These are phyloP conservation scores for Hypena proboscidalis DNA, from an alignment of 2,888 invertebrate species.

Conservation along the genomic window DNA sequence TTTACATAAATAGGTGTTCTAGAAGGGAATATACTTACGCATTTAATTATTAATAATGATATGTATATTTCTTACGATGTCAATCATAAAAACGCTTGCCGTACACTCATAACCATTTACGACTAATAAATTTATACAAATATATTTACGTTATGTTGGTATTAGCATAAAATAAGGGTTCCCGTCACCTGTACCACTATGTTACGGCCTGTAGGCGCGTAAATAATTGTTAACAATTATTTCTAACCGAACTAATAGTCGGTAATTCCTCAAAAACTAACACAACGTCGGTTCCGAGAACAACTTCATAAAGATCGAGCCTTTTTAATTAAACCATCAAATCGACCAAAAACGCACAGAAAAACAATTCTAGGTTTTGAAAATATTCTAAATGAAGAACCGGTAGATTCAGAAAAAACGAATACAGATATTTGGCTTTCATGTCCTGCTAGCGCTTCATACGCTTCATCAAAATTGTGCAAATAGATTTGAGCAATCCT, in stretches of 20 bases:
- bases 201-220: constrained; percentile 18
- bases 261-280: too few species aligned
- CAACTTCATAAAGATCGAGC: too few species aligned
- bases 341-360: background rate
- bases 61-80: too few species aligned
- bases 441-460: too few species aligned
- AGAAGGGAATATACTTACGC: too few species aligned
- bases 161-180: constrained; percentile 17
- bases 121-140: constrained; percentile 12
- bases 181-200: constrained; percentile 23
- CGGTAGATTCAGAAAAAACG: constrained; percentile 2
- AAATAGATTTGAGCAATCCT: too few species aligned
- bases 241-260: too few species aligned
- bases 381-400: background rate
- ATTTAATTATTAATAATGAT: too few species aligned
- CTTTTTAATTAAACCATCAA: too few species aligned
- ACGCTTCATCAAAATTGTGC: too few species aligned
- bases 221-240: constrained; percentile 34
- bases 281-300: too few species aligned
- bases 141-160: constrained; percentile 5
- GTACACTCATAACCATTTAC: constrained; percentile 8
- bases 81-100: constrained; percentile 12
- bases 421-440: constrained; percentile 20
- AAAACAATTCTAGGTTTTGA: background rate
- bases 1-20: too few species aligned